Conservation (phyloP, 2,888 invertebrate species). For the Cancer borealis region DNA sequence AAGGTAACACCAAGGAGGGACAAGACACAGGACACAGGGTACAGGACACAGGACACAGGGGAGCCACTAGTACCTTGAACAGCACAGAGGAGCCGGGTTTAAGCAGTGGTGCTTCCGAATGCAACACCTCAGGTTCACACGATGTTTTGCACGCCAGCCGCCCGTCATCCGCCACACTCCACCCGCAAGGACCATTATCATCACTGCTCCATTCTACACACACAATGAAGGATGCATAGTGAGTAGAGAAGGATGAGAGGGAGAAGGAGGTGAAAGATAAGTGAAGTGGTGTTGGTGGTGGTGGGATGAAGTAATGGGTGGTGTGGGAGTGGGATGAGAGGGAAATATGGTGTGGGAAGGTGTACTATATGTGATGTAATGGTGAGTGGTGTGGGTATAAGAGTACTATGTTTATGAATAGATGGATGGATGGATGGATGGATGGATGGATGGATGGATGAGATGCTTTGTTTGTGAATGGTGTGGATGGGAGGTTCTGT, state of each 20-base stretch:
- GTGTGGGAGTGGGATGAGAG: neutral
- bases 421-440: no score
- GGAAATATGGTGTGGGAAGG: neutral
- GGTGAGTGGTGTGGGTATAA: no score
- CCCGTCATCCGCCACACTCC: conserved; percentile 81
- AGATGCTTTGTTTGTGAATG: no score
- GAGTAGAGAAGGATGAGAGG: neutral
- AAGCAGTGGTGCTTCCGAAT: conserved; percentile 82
- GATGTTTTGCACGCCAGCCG: conserved; percentile 81
- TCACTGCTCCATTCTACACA: conserved; percentile 49
- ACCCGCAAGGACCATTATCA: conserved; percentile 78
- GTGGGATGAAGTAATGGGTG: neutral
- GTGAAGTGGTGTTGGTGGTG: neutral
- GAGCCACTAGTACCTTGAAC: conserved; percentile 80
- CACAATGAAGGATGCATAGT: neutral
- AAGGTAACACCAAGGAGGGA: no score
- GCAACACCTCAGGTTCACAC: conserved; percentile 80
- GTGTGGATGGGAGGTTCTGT: no score
- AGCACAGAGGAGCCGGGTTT: conserved; percentile 82
- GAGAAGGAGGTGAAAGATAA: neutral
- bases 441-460: no score
- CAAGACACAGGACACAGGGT: no score
- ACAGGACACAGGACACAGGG: neutral
- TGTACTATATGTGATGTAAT: no score
- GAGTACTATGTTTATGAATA: no score